Conservation (phyloP, 2,113 vertebrate species). For the Lampris incognitus region DNA sequence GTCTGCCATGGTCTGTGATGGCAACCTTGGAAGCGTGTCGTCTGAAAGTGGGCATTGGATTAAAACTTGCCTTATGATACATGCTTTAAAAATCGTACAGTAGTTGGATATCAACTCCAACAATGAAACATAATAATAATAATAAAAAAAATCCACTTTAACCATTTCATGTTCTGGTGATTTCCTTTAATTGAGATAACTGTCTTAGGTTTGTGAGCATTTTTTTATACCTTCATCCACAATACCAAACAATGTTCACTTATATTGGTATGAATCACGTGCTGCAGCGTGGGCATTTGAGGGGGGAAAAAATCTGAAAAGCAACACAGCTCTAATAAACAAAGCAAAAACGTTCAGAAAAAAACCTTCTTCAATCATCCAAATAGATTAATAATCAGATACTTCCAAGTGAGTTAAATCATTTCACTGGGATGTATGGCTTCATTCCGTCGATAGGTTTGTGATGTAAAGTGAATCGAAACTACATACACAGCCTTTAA, state of each 20-base stretch:
- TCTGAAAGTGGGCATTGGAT: conserved; percentile 40
- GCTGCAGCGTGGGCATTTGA: neutral
- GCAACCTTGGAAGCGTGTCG: neutral
- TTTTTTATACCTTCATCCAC: neutral
- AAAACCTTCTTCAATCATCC: no score
- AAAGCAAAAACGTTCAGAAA: no score
- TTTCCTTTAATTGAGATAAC: neutral
- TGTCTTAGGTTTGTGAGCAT: neutral
- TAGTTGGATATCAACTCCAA: no score
- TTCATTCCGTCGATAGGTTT: no score
- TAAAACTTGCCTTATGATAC: neutral
- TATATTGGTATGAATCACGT: neutral
- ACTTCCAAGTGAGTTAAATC: no score
- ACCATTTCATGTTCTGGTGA: no score
- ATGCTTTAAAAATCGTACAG: neutral
- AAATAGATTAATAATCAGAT: no score
- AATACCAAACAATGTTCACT: neutral
- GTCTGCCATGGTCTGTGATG: conserved; percentile 41
- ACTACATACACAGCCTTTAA: neutral
- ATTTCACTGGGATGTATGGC: no score
- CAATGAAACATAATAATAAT: no score
- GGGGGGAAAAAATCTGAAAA: neutral
- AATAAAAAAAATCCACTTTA: no score
- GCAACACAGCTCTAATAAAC: no score
- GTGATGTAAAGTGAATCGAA: no score